A percentile compares a stretch with the other conserved stretches of the same genome.
Evolutionary conservation across 2,113 vertebrate species (phyloP).

Genomic region (Seriola dumerili): DNA sequence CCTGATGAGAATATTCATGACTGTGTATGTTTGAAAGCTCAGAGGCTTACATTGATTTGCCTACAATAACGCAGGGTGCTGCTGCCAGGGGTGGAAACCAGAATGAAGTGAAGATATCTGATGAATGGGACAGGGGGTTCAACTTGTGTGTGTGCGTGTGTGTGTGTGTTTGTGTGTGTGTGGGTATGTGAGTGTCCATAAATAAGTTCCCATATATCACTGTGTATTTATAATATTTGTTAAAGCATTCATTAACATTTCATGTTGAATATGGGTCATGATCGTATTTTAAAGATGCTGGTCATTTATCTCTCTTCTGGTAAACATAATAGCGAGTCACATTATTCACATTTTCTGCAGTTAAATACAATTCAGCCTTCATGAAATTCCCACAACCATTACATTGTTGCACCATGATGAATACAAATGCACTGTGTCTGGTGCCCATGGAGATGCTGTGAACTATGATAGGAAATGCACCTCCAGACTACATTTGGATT

Average conservation of each 20-base stretch:
- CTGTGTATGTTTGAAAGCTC: slow-evolving; percentile 44
- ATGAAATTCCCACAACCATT: slow-evolving; percentile 25
- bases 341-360: slow-evolving; percentile 21
- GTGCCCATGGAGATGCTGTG: slow-evolving; percentile 18
- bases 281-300: slow-evolving; percentile 14
- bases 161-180: not conserved
- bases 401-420: slow-evolving; percentile 34
- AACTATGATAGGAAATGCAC: not conserved
- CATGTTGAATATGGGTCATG: slow-evolving; percentile 3
- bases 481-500: slow-evolving; percentile 14
- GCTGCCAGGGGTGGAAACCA: slow-evolving; percentile 15
- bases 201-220: not conserved
- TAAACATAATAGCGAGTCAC: not conserved
- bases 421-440: slow-evolving; percentile 44
- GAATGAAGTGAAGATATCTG: slow-evolving; percentile 15
- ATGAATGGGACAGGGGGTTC: not conserved
- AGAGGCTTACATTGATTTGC: slow-evolving; percentile 63
- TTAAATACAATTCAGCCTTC: not conserved
- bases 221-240: slow-evolving; percentile 13
- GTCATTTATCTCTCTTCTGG: slow-evolving; percentile 16
- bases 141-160: not conserved
- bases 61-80: slow-evolving; percentile 53
- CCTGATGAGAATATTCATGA: slow-evolving; percentile 80
- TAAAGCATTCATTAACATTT: slow-evolving; percentile 16
- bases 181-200: not conserved